Evolutionary conservation across 2,888 invertebrate species (phyloP).

Genomic region (Eupeodes luniger): DNA sequence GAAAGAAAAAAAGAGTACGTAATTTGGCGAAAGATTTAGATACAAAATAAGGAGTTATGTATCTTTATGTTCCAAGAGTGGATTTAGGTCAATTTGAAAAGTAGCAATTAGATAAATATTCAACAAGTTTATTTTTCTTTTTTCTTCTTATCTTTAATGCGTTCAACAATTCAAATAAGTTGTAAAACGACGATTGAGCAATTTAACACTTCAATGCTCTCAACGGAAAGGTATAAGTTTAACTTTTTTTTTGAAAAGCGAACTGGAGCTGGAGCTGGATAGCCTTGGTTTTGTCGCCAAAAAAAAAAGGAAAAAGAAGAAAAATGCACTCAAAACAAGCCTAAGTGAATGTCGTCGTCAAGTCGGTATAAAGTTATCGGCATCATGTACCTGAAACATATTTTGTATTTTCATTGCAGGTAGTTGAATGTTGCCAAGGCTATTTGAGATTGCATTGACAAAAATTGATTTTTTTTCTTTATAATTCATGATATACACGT

Average conservation of each 20-base stretch:
- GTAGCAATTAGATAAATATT: slow-evolving; percentile 11
- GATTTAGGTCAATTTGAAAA: slow-evolving; percentile 28
- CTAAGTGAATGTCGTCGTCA: not conserved
- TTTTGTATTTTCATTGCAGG: too few species aligned
- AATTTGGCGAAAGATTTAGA: slow-evolving; percentile 2
- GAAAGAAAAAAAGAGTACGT: not conserved
- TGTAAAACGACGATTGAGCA: slow-evolving; percentile 38
- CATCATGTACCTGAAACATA: slow-evolving; percentile 9
- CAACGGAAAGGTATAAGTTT: slow-evolving; percentile 41
- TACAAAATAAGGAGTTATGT: not conserved
- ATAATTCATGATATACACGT: too few species aligned
- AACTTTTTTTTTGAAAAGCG: slow-evolving; percentile 33
- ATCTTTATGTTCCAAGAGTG: not conserved
- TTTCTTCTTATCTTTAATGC: not conserved
- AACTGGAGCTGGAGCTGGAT: slow-evolving; percentile 34
- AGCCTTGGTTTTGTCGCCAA: slow-evolving; percentile 22
- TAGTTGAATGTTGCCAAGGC: too few species aligned
- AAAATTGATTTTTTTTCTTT: too few species aligned
- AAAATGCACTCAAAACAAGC: not conserved
- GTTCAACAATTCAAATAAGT: slow-evolving; percentile 21
- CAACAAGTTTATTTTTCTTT: slow-evolving; percentile 45
- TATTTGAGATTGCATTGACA: too few species aligned
- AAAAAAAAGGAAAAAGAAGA: not conserved
- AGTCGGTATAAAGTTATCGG: not conserved
- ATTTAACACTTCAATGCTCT: slow-evolving; percentile 58